Percentiles rank a stretch among this genome's conserved stretches.
Evolutionary conservation across 2,888 invertebrate genomes (phyloP).

Genomic region (Plusia festucae): DNA sequence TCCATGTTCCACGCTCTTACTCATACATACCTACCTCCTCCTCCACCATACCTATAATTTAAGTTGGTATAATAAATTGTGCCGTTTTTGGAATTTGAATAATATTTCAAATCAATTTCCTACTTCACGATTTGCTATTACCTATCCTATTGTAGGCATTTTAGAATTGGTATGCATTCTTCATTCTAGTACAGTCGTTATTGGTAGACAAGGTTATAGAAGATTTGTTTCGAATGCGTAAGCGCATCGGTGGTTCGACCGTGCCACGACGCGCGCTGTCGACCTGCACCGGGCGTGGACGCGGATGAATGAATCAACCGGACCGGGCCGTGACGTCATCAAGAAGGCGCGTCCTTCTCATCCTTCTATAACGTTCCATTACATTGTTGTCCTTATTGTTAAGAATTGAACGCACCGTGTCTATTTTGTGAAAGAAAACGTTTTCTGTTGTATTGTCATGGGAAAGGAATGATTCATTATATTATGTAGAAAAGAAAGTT

Average conservation of each 20-base stretch:
- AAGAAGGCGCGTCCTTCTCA: slow-evolving; percentile 74
- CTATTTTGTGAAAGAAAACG: slow-evolving; percentile 18
- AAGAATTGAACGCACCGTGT: slow-evolving; percentile 33
- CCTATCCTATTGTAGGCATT: slow-evolving; percentile 53
- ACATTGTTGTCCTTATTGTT: slow-evolving; percentile 52
- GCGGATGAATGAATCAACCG: slow-evolving; percentile 78
- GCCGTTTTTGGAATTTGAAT: slow-evolving; percentile 28
- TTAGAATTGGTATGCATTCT: slow-evolving; percentile 51
- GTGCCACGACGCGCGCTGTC: slow-evolving; percentile 33
- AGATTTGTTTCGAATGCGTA: slow-evolving; percentile 75
- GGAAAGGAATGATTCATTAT: slow-evolving; percentile 5
- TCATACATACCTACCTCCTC: slow-evolving; percentile 18
- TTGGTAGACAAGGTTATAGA: slow-evolving; percentile 72
- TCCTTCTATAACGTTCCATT: slow-evolving; percentile 64
- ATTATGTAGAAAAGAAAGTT: neutral
- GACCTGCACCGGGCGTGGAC: slow-evolving; percentile 57
- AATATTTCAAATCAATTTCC: slow-evolving; percentile 38
- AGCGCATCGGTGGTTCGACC: slow-evolving; percentile 65
- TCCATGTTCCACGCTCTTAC: slow-evolving; percentile 33
- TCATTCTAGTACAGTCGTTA: slow-evolving; percentile 60
- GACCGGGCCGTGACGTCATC: slow-evolving; percentile 76
- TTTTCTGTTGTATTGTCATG: slow-evolving; percentile 12
- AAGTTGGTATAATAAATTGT: slow-evolving; percentile 15
- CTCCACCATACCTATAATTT: slow-evolving; percentile 15
- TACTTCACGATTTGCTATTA: slow-evolving; percentile 36